phyloP scores from a whole-genome alignment of 2,888 invertebrate genomes.

The Pardosa pseudoannulata region DNA sequence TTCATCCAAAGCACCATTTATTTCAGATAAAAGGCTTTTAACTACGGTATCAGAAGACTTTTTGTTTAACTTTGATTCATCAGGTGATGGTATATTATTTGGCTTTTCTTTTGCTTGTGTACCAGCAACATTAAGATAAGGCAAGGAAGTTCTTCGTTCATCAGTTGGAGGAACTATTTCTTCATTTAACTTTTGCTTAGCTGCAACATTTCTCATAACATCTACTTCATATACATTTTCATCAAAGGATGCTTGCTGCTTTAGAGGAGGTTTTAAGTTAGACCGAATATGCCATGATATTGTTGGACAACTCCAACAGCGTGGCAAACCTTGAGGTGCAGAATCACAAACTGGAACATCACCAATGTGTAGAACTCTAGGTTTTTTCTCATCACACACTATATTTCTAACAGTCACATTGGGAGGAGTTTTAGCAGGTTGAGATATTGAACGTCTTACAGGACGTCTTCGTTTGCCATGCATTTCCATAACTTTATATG shows the following conservation, averaged over 20 bases:
- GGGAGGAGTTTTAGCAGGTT: constrained; percentile 56
- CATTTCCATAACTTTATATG: constrained; percentile 1
- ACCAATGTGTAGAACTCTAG: constrained; percentile 1
- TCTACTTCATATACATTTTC: constrained; percentile 88
- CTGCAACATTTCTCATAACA: constrained; percentile 87
- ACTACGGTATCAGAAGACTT: background rate
- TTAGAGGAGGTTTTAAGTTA: constrained; percentile 86
- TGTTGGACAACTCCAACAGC: constrained; percentile 73
- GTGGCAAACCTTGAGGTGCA: constrained; percentile 61
- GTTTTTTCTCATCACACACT: constrained; percentile 7
- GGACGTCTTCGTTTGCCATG: constrained; percentile 34
- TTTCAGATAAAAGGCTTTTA: background rate
- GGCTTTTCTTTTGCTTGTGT: background rate
- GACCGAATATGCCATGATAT: constrained; percentile 77
- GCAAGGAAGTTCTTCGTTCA: constrained; percentile 61
- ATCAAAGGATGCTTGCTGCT: constrained; percentile 92
- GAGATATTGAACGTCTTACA: constrained; percentile 63
- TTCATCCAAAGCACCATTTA: background rate
- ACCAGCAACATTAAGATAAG: constrained; percentile 22
- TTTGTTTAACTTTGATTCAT: background rate
- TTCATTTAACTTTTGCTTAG: constrained; percentile 61
- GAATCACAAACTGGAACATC: constrained; percentile 22
- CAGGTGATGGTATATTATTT: background rate
- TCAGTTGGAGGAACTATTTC: constrained; percentile 22
- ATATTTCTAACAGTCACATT: constrained; percentile 29